A percentile compares a stretch with the other conserved stretches of the same genome.
Conservation (phyloP, 2,113 vertebrate genomes). For the Solenodon paradoxus region DNA sequence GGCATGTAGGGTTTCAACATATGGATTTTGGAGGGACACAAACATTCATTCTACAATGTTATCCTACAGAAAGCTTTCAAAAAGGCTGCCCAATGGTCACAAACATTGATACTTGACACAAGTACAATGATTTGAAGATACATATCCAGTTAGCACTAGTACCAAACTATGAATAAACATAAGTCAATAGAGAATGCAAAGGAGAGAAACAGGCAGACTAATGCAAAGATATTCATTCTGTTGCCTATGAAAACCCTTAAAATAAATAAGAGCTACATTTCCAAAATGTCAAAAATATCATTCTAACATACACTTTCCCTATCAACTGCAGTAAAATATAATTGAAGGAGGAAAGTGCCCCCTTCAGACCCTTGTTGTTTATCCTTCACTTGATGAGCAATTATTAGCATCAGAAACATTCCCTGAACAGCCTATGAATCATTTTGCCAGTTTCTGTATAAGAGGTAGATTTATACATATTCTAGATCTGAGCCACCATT, state of each 20-base stretch:
- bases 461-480: background rate
- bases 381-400: background rate
- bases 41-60: background rate
- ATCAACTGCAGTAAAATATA: background rate
- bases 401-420: background rate
- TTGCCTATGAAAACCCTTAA: background rate
- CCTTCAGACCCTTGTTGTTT: background rate
- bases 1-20: background rate
- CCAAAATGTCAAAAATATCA: background rate
- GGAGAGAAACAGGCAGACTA: background rate
- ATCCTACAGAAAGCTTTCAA: background rate
- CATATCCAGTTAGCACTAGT: background rate
- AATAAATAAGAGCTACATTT: background rate
- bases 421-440: background rate
- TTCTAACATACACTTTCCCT: background rate
- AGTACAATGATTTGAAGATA: background rate
- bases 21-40: background rate
- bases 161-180: background rate
- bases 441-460: background rate
- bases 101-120: background rate
- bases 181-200: background rate
- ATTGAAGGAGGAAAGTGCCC: background rate
- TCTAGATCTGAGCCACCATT: background rate
- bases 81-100: background rate
- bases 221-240: background rate